Evolutionary conservation across 1,140 invertebrate genomes (phyloP), one percentile per base, ranked within the genome.

Genomic region (Meteorus sp.): DNA sequence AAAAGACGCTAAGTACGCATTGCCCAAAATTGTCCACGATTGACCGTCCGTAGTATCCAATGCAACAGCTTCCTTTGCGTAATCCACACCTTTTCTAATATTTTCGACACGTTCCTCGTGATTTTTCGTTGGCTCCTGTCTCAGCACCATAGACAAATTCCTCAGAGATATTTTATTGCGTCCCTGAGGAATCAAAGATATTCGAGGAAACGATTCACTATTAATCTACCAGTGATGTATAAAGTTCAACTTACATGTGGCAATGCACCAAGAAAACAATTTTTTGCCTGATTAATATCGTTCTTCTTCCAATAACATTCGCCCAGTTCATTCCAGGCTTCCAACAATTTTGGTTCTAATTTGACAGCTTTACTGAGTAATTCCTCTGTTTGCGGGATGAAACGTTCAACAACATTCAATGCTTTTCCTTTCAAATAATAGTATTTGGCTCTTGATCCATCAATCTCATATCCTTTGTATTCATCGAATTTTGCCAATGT

Each of bases 271-370:
- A 86, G 83, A 79, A 95, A 95, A 77, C 93, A 95, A 69, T 90
- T 92, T 69, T 89, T 90, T 1, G 93, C 91, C 64, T 90, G 87
- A 64, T 85, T 81, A 20, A 93, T 80, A 71, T 94, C 89, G 68
- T 88, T 85, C 74, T 91, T 91, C 74, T 94, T 94, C 88, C 91
- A 94, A 75, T 92, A 93, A 74, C 89, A 92, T 75, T 94, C 91
- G 4, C 93, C 93, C 7, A 96, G 80, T 72, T 94, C 88, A 73
- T 94, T 94, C 93, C 93, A 95, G 3, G 92, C 92, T 57, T 91
- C 88, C 1, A 90, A 83, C 53, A 89, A 78, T 63, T 88, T 89
- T 9, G 91, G 91, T 72, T 94, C 88, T 13, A 95, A 78, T 79
- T 95, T 95, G 1, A 94, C 88, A 43, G 92, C 88, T 79, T 91